Evolutionary conservation across 92 coral and sea anemone genomes (phyloP), one percentile per base, ranked within the genome.

Genomic region (Zoanthus solanderi): DNA sequence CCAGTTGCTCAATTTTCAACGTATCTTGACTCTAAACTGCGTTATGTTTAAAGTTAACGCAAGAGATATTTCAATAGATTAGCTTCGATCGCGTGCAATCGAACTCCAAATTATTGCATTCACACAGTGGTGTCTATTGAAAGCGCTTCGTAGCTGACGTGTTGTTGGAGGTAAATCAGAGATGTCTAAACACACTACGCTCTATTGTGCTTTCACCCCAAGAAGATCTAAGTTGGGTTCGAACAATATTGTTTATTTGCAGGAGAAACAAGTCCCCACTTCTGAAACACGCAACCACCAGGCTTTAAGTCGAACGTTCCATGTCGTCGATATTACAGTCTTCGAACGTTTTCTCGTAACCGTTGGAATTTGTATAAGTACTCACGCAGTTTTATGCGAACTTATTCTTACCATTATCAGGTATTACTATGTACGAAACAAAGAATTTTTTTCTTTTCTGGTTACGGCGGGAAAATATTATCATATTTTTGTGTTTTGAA

Each of bases 171-270:
- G 30, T 30, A 45, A 80, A 61, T 1, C 85, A 44, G 74, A 1
- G 13, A 69, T 28, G 74, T 60, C 66, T n/a, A 5, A 80, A 45
- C 75, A 29, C 75, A 46, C 10, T 28, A 60, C 13, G 61, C 18
- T 45, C 76, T 17, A 81, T 66, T 81, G 85, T 66, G 12, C 75
- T 23, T 2, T 7, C 71, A 42, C 84, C 72, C 72, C 84, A 31
- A 79, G 72, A 34, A 68, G 72, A 45, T 28, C 15, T 44, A 14
- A 81, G 61, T 63, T 65, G 0, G 18, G 75, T 12, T 13, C 60
- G 63, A 65, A 81, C 84, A 71, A 23, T 81, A 60, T 81, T 48
- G 29, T 31, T 13, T 29, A 13, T 23, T 44, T 77, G 31, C 17
- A 29, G 9, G 85, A 53, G 57, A 81, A 67, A 45, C 17, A 58